Evolutionary conservation across 2,797 vertebrate genomes (phyloP), one percentile per base, ranked within the genome.

Genomic region (Semaprochilodus insignis): DNA sequence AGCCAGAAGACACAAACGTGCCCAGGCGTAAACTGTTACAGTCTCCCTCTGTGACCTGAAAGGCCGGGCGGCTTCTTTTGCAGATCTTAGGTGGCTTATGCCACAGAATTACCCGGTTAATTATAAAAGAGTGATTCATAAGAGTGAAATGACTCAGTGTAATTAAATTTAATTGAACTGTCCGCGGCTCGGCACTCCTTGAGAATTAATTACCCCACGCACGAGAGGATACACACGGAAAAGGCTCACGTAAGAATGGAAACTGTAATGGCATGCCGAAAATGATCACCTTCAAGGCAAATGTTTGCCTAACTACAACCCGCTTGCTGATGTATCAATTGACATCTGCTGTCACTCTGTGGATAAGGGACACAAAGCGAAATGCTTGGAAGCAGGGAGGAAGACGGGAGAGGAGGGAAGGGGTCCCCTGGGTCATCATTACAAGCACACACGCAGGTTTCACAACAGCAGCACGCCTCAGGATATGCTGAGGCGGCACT

Each of bases 161-260:
- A 84, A 86, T 84, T 83, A 80, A 82, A 86, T 81, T 83, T 82
- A 77, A 86, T 88, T 84, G 78, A 87, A 85, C 60, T 79, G 74
- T 83, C 60, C 67, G 23, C 15, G 1, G 31, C 52, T 27, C 57
- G 73, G 82, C 82, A 80, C 70, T 80, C 57, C 87, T 70, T 3
- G 27, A 84, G 78, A 80, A 82, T 86, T 80, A 80, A 86, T 78
- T 81, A 83, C 74, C 72, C 75, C 66, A 62, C 52, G 76, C 57
- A 57, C 14, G 31, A 55, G 74, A 81, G 74, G 72, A 77, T 65
- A 40, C 16, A 10, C 34, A 70, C 17, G 14, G 71, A 72, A 71
- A 77, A 77, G 77, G 40, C 80, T 34, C 72, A 65, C 60, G 51
- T 63, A 72, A 25, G 78, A 81, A 77, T 62, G 62, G 65, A 84